phyloP scores from a whole-genome alignment of 2,888 invertebrate species.

The Hofmannophila pseudospretella region DNA sequence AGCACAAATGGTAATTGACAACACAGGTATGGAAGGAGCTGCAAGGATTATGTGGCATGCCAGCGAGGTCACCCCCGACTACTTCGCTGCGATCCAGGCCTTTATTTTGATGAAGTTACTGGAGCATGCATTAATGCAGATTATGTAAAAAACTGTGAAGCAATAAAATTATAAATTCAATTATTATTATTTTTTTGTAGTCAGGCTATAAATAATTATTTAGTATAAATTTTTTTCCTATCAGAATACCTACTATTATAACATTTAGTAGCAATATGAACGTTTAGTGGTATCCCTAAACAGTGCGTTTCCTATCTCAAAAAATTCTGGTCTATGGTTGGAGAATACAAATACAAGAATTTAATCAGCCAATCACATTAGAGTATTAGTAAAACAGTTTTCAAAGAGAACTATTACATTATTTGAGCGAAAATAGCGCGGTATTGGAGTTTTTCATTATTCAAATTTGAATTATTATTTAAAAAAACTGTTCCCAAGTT shows the following conservation, averaged over 20 bases:
- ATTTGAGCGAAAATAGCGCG: slow-evolving; percentile 57
- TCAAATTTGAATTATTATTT: slow-evolving; percentile 38
- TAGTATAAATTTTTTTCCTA: no score
- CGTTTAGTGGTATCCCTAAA: no score
- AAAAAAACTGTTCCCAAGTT: background rate
- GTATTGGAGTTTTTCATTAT: slow-evolving; percentile 29
- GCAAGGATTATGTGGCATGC: slow-evolving; percentile 46
- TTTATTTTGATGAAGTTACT: slow-evolving; percentile 38
- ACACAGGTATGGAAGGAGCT: slow-evolving; percentile 41
- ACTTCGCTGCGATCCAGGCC: slow-evolving; percentile 44
- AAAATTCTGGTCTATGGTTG: background rate
- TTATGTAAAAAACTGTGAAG: slow-evolving; percentile 14
- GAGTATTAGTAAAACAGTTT: background rate
- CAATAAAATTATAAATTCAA: no score
- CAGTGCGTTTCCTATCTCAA: background rate
- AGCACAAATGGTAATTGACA: no score
- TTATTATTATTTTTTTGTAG: no score
- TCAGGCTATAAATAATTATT: no score
- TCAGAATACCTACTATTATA: no score
- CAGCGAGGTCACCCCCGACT: slow-evolving; percentile 46
- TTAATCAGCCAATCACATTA: background rate
- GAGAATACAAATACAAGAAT: slow-evolving; percentile 13
- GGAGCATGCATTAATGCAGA: slow-evolving; percentile 34
- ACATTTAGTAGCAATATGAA: no score
- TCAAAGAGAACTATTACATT: slow-evolving; percentile 10